Base-by-base conservation (phyloP, 1,140 invertebrate species). In the Dinoponera quadriceps region DNA sequence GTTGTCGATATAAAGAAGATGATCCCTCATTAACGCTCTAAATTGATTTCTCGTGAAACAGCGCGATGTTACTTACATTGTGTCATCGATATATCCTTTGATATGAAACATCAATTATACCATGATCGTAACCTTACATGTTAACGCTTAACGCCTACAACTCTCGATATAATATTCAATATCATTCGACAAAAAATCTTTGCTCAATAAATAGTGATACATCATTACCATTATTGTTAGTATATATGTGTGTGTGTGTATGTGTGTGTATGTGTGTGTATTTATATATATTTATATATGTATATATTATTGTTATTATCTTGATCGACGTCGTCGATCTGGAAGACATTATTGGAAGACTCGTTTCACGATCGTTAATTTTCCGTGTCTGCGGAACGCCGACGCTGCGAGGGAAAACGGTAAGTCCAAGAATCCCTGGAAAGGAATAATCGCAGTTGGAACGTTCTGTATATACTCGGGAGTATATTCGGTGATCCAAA, bases 291-390 rank as follows among this genome's bases (percentile, higher is more conserved):
- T 44, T 1, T 44, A 44, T 44, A 44, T 44, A 44, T 44, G 4
- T 83, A 77, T 65, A 65, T 60, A 51, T 74, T 80, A 48, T 65
- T 78, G 27, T 57, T 78, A 78, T 75, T 86, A 69, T 77, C 77
- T 65, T 59, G 33, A 69, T 77, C 54, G 82, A 83, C 84, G 82
- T 88, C 80, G 73, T 85, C 75, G 49, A 82, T 59, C 68, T 90
- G 89, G 89, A 90, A 90, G 87, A 90, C 89, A 90, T 90, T 84
- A 86, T 77, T 89, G 87, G 89, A 90, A 90, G 89, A 90, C 87
- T 82, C 57, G 77, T 86, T 88, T 88, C 80, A 82, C 72, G 68
- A 78, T 85, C 83, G 89, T 83, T 85, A 86, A 62, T 73, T 57
- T 78, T 59, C 33, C 62, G 51, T 66, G n/a, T 49, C 85, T 74